phyloP scores from a whole-genome alignment of 2,113 vertebrate species.

The Caranx ignobilis region DNA sequence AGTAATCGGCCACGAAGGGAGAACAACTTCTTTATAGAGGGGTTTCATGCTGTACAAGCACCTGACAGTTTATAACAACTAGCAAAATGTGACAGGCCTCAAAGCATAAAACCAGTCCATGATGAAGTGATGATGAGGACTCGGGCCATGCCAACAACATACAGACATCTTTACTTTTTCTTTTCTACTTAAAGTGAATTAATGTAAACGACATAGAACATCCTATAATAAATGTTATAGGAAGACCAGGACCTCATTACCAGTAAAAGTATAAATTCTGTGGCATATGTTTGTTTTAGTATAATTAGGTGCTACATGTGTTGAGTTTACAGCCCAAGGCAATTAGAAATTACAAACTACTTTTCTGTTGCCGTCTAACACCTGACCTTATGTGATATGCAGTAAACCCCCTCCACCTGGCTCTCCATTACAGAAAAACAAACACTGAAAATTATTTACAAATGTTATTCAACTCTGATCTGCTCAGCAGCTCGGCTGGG shows the following conservation, averaged over 20 bases:
- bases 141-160: neutral
- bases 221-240: neutral
- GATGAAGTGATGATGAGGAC: neutral
- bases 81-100: neutral
- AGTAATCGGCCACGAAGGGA: neutral
- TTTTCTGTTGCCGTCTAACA: slow-evolving; percentile 45
- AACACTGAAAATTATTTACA: slow-evolving; percentile 68
- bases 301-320: neutral
- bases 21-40: neutral
- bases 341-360: slow-evolving; percentile 16
- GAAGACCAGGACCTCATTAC: slow-evolving; percentile 3
- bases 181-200: neutral
- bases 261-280: neutral
- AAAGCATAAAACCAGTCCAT: neutral
- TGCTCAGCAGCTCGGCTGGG: slow-evolving; percentile 68
- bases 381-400: slow-evolving; percentile 54
- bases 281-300: neutral
- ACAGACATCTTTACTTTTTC: neutral
- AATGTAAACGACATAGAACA: neutral
- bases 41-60: neutral
- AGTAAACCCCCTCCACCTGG: slow-evolving; percentile 49
- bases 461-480: slow-evolving; percentile 76
- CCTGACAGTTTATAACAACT: slow-evolving; percentile 4
- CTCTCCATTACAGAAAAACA: slow-evolving; percentile 60
- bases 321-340: slow-evolving; percentile 3